Conservation (phyloP, 2,797 vertebrate species). For the Rhabdophis nuchalis region DNA sequence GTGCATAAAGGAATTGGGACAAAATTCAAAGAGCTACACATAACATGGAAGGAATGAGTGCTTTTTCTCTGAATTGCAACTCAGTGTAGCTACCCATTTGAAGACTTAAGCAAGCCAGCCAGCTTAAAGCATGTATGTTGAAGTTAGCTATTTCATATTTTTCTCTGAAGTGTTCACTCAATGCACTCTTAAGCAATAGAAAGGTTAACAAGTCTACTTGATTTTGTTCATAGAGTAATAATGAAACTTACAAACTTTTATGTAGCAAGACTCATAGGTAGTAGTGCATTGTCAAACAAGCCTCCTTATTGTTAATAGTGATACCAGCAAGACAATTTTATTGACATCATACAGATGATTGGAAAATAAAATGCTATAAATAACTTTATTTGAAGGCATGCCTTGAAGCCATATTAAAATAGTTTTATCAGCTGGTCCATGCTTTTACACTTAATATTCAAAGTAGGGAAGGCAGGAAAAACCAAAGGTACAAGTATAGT, state of each 20-base stretch:
- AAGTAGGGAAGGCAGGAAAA: background rate
- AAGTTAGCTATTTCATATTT: conserved; percentile 4
- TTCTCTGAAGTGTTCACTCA: background rate
- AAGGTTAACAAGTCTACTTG: background rate
- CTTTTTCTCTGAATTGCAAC: conserved; percentile 54
- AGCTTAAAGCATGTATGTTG: conserved; percentile 43
- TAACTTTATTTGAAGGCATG: background rate
- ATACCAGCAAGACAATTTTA: background rate
- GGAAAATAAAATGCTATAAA: background rate
- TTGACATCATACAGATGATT: background rate
- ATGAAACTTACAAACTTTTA: background rate
- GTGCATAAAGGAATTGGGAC: conserved; percentile 32
- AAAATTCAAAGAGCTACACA: conserved; percentile 53
- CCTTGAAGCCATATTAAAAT: background rate
- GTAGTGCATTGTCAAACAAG: background rate
- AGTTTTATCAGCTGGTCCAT: background rate
- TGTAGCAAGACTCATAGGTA: background rate
- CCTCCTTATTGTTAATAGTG: accelerated
- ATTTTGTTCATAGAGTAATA: background rate
- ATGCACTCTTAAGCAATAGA: conserved; percentile 3
- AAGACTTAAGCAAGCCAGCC: conserved; percentile 51
- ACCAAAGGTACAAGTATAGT: too few species aligned
- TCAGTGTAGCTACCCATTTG: conserved; percentile 55
- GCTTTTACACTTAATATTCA: background rate
- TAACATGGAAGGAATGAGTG: conserved; percentile 44